Evolutionary conservation across 2,797 vertebrate species (phyloP).

Genomic region (Enteromius argenteus): DNA sequence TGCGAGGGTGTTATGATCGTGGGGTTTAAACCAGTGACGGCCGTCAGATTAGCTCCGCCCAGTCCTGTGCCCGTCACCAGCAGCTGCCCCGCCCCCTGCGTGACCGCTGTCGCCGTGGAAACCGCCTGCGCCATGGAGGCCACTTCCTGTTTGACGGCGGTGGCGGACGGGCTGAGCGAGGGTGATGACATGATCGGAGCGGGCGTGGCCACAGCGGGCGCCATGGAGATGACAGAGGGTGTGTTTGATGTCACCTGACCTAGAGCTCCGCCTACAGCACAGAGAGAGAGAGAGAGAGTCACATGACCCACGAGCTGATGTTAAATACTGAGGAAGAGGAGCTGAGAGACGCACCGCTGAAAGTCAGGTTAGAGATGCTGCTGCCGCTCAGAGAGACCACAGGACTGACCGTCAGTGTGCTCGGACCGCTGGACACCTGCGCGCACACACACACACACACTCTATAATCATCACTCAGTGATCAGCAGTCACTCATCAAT

Average conservation of each 20-base stretch:
- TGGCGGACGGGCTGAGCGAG: conserved; percentile 79
- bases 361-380: conserved; percentile 78
- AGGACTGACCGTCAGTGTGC: conserved; percentile 83
- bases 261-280: conserved; percentile 77
- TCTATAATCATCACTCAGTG: neutral
- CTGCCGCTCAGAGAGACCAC: conserved; percentile 81
- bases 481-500: neutral
- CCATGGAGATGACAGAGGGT: conserved; percentile 84
- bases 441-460: neutral
- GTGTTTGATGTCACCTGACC: conserved; percentile 80
- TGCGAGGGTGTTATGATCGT: conserved; percentile 85
- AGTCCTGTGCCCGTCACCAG: conserved; percentile 83
- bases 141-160: conserved; percentile 43
- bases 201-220: conserved; percentile 75
- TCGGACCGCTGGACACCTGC: conserved; percentile 85
- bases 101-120: conserved; percentile 73
- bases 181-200: conserved; percentile 77
- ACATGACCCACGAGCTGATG: neutral
- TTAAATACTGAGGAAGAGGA: neutral
- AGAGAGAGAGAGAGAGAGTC: neutral
- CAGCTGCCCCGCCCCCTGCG: conserved; percentile 82
- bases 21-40: conserved; percentile 84
- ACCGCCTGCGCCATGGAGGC: conserved; percentile 75
- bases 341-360: conserved; percentile 74
- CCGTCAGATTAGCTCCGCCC: conserved; percentile 81